A percentile compares a stretch with the other conserved stretches of the same genome.
Conservation (phyloP, 1,140 invertebrate genomes). For the Diploscapter pachys region DNA sequence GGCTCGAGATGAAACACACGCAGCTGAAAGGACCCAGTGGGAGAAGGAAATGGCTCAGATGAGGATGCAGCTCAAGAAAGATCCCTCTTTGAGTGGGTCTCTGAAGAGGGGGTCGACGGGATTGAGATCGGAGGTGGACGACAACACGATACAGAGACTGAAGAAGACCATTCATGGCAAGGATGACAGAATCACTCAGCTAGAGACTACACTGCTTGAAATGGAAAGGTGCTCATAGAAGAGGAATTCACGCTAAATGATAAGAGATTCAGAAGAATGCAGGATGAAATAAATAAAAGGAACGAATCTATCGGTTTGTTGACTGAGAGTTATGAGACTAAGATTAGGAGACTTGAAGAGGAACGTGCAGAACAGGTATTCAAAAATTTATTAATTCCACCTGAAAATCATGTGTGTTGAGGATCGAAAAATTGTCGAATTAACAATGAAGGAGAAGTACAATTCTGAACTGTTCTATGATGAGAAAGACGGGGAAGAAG, state of each 20-base stretch:
- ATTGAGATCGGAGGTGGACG: background rate
- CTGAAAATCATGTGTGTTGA: slow-evolving; percentile 7
- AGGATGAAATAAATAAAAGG: slow-evolving; percentile 25
- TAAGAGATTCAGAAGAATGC: slow-evolving; percentile 19
- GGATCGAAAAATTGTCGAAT: slow-evolving; percentile 25
- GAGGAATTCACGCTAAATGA: background rate
- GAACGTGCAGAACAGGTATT: background rate
- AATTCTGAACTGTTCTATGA: slow-evolving; percentile 11
- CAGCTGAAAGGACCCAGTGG: slow-evolving; percentile 33
- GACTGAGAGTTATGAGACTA: slow-evolving; percentile 14
- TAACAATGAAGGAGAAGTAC: slow-evolving; percentile 25
- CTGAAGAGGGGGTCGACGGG: slow-evolving; percentile 10
- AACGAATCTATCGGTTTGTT: slow-evolving; percentile 17
- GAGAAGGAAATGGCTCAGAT: slow-evolving; percentile 39
- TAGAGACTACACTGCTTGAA: slow-evolving; percentile 35
- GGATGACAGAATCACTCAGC: slow-evolving; percentile 36
- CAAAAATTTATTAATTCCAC: too few relatives aligned
- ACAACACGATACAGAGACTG: slow-evolving; percentile 18
- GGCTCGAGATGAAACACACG: slow-evolving; percentile 22
- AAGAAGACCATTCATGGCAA: slow-evolving; percentile 36
- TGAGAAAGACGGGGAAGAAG: slow-evolving; percentile 6
- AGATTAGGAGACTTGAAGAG: slow-evolving; percentile 23
- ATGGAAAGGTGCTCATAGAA: background rate
- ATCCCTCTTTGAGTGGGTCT: slow-evolving; percentile 14
- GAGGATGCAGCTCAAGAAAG: slow-evolving; percentile 35